Evolutionary conservation across 2,888 invertebrate species (phyloP), one percentile per base, ranked within the genome.

Genomic region (Tortrix viridana): DNA sequence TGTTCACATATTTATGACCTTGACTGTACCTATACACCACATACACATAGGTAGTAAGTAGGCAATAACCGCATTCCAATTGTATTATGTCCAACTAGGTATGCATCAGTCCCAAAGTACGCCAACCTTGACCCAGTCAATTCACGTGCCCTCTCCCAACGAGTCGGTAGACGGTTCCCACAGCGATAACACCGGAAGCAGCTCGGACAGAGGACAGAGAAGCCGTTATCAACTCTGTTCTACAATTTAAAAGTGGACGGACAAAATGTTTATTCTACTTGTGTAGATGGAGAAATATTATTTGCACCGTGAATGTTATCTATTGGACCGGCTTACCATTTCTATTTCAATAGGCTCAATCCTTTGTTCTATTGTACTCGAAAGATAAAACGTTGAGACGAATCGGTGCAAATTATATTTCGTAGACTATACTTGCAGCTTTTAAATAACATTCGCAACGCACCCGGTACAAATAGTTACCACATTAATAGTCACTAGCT

Each of bases 61-160:
- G 37, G 20, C 19, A 52, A 62, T 38, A 38, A 48, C 50, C 16
- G 52, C 57, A 79, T 74, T 74, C 71, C 70, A 77, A 84, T 85
- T 85, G 82, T 74, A 75, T 69, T 72, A 71, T 69, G 74, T 69
- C 72, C 67, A 69, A 70, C 74, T 75, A n/a, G n/a, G n/a, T n/a
- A 71, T 65, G 72, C 80, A 83, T 16, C 6, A 14, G 6, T 84
- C 84, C 80, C 84, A 73, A 77, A 78, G 71, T 74, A 75, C 69
- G 62, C 71, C 75, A 81, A 78, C 90, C 90, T 90, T 90, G 90
- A 87, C 89, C 89, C 69, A 88, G 76, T 87, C 80, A 82, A 80
- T 79, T 68, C 75, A 77, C 81, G 84, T 81, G 82, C 81, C 79
- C 81, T 82, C 82, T 82, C 86, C 76, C 84, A 84, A 82, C 74